Conservation (phyloP, 2,888 invertebrate genomes). For the Macrophya alboannulata region DNA sequence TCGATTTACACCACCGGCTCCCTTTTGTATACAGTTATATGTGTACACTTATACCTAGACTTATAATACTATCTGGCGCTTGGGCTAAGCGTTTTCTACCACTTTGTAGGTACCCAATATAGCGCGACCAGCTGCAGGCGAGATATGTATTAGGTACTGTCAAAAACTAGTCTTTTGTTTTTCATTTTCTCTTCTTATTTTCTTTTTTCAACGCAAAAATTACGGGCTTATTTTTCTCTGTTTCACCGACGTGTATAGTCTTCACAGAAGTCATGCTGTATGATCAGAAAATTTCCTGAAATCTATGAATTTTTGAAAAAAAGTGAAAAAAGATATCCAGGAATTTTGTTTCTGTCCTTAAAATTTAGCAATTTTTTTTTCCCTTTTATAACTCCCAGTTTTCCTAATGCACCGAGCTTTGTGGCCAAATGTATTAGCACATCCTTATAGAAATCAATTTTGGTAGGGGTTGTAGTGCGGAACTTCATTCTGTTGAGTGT, state of each 20-base stretch:
- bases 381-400: too few species aligned
- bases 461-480: too few species aligned
- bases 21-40: slow-evolving; percentile 20
- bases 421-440: too few species aligned
- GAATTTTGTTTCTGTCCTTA: too few species aligned
- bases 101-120: background rate
- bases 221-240: background rate
- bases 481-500: too few species aligned
- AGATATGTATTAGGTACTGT: background rate
- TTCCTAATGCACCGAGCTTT: too few species aligned
- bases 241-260: too few species aligned
- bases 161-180: background rate
- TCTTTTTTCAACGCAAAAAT: background rate
- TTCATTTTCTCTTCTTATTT: background rate
- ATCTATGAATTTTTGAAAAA: background rate
- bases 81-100: slow-evolving; percentile 30
- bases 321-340: background rate
- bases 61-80: slow-evolving; percentile 13
- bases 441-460: too few species aligned
- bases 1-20: slow-evolving; percentile 69
- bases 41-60: background rate
- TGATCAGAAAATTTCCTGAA: background rate
- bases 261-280: too few species aligned
- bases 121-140: slow-evolving; percentile 19
- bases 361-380: too few species aligned